Percentiles rank a stretch among this genome's conserved stretches.
Evolutionary conservation across 1,140 invertebrate genomes (phyloP).

Genomic region (Ganaspis sp.): DNA sequence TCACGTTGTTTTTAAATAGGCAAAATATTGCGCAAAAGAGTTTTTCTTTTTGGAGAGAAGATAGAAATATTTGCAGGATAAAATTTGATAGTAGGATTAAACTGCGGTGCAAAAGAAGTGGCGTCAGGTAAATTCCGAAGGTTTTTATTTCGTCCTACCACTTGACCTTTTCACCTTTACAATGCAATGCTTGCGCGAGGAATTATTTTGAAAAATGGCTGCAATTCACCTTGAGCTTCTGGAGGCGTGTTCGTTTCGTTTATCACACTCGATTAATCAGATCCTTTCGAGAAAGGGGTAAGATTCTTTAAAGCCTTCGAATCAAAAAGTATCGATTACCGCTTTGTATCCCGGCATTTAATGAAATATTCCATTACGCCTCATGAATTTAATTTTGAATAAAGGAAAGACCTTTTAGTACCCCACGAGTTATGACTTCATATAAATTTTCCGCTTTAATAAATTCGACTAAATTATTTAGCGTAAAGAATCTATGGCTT

Average conservation of each 20-base stretch:
- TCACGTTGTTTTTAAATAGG: no score
- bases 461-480: neutral
- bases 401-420: neutral
- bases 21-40: no score
- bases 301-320: neutral
- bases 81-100: no score
- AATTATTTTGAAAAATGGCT: constrained; percentile 21
- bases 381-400: constrained; percentile 14
- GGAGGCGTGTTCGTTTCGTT: neutral
- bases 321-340: constrained; percentile 24
- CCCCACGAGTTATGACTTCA: neutral
- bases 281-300: constrained; percentile 21
- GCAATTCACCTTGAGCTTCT: constrained; percentile 8
- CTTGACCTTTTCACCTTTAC: constrained; percentile 7
- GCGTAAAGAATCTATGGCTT: neutral
- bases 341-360: neutral
- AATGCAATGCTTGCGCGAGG: neutral
- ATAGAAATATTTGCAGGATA: no score
- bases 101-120: neutral
- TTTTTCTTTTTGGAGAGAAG: no score
- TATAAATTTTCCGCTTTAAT: neutral
- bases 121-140: neutral
- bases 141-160: neutral
- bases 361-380: constrained; percentile 9
- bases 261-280: constrained; percentile 22